phyloP scores from a whole-genome alignment of 2,797 vertebrate genomes.

The Nyctibius grandis region DNA sequence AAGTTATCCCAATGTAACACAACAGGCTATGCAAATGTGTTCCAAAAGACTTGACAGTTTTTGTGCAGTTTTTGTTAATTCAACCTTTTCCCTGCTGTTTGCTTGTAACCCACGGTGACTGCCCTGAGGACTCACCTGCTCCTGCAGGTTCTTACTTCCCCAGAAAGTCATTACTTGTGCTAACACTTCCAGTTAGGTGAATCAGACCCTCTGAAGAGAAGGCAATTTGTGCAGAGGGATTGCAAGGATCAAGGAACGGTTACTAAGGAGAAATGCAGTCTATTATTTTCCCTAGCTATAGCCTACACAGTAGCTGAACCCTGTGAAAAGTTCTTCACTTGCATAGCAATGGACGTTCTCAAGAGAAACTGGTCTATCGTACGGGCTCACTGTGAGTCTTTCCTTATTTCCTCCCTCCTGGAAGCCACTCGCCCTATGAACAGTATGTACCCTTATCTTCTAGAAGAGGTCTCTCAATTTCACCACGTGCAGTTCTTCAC shows the following conservation, averaged over 20 bases:
- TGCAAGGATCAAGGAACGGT: neutral
- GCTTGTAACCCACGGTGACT: neutral
- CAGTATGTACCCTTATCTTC: neutral
- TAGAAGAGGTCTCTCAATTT: neutral
- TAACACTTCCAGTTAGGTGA: conserved; percentile 8
- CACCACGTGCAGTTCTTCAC: neutral
- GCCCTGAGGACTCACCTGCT: neutral
- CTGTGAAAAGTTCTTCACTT: neutral
- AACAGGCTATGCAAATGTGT: neutral
- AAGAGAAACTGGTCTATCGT: neutral
- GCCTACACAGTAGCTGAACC: neutral
- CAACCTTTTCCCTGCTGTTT: neutral
- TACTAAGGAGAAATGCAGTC: neutral
- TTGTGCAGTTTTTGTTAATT: neutral
- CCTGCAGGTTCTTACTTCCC: neutral
- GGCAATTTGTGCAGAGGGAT: neutral
- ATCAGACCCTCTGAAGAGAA: neutral
- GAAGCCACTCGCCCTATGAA: neutral
- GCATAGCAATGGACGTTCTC: neutral
- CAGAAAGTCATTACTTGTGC: neutral
- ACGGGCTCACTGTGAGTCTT: neutral
- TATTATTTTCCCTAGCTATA: neutral
- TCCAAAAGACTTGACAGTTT: neutral
- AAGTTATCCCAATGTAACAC: neutral
- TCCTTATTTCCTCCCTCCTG: neutral